These are phyloP conservation scores for Mus minutoides DNA, from an alignment of 2,797 vertebrate genomes.

Conservation along the genomic window DNA sequence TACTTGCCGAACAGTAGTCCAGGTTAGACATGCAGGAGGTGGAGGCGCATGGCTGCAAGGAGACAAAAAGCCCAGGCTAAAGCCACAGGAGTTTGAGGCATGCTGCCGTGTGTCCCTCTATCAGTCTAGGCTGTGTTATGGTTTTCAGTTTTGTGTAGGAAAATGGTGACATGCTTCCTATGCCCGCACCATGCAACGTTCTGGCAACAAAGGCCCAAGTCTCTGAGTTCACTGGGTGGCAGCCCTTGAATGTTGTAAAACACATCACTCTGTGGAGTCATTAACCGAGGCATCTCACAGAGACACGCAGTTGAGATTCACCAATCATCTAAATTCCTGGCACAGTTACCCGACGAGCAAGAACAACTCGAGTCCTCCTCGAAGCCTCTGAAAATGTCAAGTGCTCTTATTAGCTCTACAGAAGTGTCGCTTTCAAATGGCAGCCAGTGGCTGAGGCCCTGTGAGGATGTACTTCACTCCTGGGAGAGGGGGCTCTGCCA, in stretches of 20 bases:
- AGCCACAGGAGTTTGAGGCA: background rate
- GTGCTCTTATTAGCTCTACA: conserved; percentile 27
- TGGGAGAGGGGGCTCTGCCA: background rate
- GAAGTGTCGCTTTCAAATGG: conserved; percentile 68
- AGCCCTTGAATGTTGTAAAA: background rate
- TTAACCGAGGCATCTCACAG: background rate
- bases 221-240: background rate
- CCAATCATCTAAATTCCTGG: conserved; percentile 46
- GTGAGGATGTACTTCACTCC: conserved; percentile 55
- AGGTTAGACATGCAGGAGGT: accelerated
- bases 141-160: background rate
- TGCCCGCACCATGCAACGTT: background rate
- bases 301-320: background rate
- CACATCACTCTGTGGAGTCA: background rate
- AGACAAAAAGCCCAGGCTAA: too few relatives aligned
- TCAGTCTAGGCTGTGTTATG: background rate
- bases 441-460: conserved; percentile 70
- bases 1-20: background rate
- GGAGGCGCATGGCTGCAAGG: background rate
- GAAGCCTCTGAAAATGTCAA: conserved; percentile 66
- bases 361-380: background rate
- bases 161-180: background rate
- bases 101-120: background rate
- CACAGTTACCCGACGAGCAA: background rate
- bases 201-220: background rate